These are phyloP conservation scores for Heliconius erato DNA, from an alignment of 2,888 invertebrate species.

Conservation along the genomic window DNA sequence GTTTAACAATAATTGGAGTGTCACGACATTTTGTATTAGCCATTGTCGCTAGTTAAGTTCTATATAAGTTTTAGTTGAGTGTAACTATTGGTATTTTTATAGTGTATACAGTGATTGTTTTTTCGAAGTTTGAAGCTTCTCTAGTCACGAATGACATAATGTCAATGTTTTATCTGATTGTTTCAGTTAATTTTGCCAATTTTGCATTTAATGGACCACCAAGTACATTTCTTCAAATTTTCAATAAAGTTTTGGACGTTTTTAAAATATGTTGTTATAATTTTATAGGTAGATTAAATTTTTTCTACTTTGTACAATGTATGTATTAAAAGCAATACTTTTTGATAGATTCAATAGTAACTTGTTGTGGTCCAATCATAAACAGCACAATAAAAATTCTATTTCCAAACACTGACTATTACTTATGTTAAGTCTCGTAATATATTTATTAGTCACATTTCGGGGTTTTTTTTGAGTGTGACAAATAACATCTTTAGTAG, in stretches of 20 bases:
- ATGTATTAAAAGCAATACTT: conserved; percentile 20
- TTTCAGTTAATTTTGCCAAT: conserved; percentile 9
- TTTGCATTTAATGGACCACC: conserved; percentile 30
- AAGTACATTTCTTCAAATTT: neutral
- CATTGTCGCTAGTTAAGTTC: conserved; percentile 58
- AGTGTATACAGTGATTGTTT: conserved; percentile 67
- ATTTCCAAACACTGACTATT: conserved; percentile 17
- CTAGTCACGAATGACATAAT: conserved; percentile 76
- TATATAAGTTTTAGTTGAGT: conserved; percentile 60
- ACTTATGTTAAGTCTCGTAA: conserved; percentile 1
- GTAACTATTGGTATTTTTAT: conserved; percentile 64
- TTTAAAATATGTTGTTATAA: conserved; percentile 1
- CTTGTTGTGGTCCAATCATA: conserved; percentile 9
- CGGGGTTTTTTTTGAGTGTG: neutral
- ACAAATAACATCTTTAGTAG: neutral
- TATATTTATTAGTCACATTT: conserved; percentile 9
- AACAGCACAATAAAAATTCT: neutral
- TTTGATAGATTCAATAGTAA: conserved; percentile 1
- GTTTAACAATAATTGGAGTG: conserved; percentile 8
- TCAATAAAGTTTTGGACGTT: neutral
- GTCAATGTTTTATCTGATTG: conserved; percentile 55
- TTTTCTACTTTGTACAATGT: neutral
- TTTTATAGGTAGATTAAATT: neutral
- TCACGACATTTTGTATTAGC: conserved; percentile 15
- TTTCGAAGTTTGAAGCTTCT: conserved; percentile 66